phyloP scores from a whole-genome alignment of 2,888 invertebrate species.

The Bruchidius siliquastri region DNA sequence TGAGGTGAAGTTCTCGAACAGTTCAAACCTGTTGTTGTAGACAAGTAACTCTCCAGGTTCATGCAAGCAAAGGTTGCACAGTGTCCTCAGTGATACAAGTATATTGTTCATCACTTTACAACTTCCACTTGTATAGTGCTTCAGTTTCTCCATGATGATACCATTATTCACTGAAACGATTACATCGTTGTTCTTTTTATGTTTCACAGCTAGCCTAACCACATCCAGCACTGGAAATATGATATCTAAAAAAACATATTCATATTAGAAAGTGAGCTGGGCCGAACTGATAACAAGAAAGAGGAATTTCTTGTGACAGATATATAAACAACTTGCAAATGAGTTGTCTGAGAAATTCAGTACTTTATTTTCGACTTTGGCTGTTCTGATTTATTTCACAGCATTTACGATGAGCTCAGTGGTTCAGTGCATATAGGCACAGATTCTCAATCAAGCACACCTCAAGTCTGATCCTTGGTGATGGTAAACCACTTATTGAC shows the following conservation, averaged over 20 bases:
- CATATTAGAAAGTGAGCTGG: too few relatives aligned
- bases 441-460: too few relatives aligned
- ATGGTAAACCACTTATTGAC: too few relatives aligned
- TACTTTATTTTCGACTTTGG: too few relatives aligned
- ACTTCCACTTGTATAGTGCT: slow-evolving; percentile 32
- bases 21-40: slow-evolving; percentile 53
- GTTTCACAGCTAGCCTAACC: slow-evolving; percentile 73
- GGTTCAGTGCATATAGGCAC: too few relatives aligned
- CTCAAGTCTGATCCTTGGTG: too few relatives aligned
- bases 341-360: too few relatives aligned
- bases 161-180: slow-evolving; percentile 50
- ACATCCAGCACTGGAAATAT: slow-evolving; percentile 88
- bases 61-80: slow-evolving; percentile 79
- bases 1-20: slow-evolving; percentile 53
- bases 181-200: slow-evolving; percentile 51
- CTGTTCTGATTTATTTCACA: too few relatives aligned
- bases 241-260: slow-evolving; percentile 62
- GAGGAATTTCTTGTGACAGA: too few relatives aligned
- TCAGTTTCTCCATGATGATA: slow-evolving; percentile 36
- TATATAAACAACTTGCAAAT: too few relatives aligned
- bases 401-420: too few relatives aligned
- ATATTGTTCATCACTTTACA: slow-evolving; percentile 63
- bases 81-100: slow-evolving; percentile 69
- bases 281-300: too few relatives aligned
- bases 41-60: slow-evolving; percentile 61